Conservation (phyloP, 2,113 vertebrate species). For the Saguinus midas region DNA sequence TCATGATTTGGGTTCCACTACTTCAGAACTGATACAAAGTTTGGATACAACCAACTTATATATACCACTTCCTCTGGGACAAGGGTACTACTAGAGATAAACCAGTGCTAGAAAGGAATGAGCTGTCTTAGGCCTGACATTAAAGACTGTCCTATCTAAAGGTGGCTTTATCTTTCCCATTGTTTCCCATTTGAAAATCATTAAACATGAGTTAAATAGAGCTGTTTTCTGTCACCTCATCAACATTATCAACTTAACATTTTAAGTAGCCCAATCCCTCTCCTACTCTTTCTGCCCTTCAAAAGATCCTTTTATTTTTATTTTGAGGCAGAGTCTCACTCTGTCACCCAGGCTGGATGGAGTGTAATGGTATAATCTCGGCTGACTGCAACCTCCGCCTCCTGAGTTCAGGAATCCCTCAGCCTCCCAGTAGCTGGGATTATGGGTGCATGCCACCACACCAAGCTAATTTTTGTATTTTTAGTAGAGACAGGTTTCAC, state of each 20-base stretch:
- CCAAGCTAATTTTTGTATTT: no score
- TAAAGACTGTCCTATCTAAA: neutral
- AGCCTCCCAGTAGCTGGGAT: no score
- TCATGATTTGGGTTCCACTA: neutral
- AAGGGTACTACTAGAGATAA: neutral
- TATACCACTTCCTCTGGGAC: neutral
- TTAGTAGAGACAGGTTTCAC: no score
- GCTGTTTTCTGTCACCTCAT: neutral
- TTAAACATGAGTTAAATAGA: neutral
- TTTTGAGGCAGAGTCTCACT: no score
- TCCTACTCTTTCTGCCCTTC: neutral
- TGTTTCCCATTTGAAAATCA: neutral
- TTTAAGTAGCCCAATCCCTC: neutral
- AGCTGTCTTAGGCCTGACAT: neutral
- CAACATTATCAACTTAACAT: neutral
- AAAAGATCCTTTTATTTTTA: neutral
- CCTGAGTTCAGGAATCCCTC: no score
- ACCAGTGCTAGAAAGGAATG: neutral
- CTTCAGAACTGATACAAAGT: neutral
- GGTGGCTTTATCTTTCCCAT: neutral
- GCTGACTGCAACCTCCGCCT: no score
- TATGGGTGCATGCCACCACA: no score
- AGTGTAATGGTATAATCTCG: no score
- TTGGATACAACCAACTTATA: neutral
- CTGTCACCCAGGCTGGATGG: no score